Percentiles rank a stretch among this genome's conserved stretches.
These are phyloP conservation scores for Scotopteryx bipunctaria DNA, from an alignment of 2,888 invertebrate genomes.

Conservation along the genomic window DNA sequence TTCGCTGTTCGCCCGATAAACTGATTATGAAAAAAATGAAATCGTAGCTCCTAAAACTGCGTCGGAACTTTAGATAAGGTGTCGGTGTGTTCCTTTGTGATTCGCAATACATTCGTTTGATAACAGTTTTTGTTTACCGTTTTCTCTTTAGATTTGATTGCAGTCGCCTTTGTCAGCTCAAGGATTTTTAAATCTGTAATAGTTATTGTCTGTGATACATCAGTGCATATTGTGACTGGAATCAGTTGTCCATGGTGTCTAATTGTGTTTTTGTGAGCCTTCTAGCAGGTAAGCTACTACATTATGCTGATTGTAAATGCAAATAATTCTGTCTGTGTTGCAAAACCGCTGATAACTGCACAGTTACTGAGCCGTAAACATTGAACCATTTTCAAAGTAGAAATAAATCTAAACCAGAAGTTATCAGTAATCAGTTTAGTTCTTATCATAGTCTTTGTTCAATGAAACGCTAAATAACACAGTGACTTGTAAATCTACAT, in stretches of 20 bases:
- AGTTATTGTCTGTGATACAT: slow-evolving; percentile 19
- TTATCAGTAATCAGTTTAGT: too few species aligned
- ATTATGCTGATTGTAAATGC: background rate
- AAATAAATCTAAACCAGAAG: too few species aligned
- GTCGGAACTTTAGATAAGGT: slow-evolving; percentile 61
- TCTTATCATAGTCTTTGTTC: too few species aligned
- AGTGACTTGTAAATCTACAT: background rate
- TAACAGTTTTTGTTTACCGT: slow-evolving; percentile 72
- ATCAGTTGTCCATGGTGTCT: slow-evolving; percentile 65
- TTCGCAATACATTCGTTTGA: slow-evolving; percentile 62
- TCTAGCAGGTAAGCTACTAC: slow-evolving; percentile 57
- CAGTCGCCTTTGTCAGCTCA: slow-evolving; percentile 51
- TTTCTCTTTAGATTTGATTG: slow-evolving; percentile 50
- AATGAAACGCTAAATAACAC: too few species aligned
- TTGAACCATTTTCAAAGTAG: too few species aligned
- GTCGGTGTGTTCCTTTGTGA: slow-evolving; percentile 76
- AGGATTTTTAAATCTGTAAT: slow-evolving; percentile 37
- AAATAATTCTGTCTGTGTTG: slow-evolving; percentile 19
- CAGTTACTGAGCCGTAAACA: slow-evolving; percentile 1
- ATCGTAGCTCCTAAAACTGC: slow-evolving; percentile 55
- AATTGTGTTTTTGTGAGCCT: slow-evolving; percentile 72
- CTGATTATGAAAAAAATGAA: slow-evolving; percentile 48
- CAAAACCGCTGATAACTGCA: slow-evolving; percentile 7
- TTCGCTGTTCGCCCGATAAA: slow-evolving; percentile 57
- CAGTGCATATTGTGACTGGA: slow-evolving; percentile 28